These are phyloP conservation scores for Microtus montanus DNA, from an alignment of 2,113 vertebrate genomes.

Conservation along the genomic window DNA sequence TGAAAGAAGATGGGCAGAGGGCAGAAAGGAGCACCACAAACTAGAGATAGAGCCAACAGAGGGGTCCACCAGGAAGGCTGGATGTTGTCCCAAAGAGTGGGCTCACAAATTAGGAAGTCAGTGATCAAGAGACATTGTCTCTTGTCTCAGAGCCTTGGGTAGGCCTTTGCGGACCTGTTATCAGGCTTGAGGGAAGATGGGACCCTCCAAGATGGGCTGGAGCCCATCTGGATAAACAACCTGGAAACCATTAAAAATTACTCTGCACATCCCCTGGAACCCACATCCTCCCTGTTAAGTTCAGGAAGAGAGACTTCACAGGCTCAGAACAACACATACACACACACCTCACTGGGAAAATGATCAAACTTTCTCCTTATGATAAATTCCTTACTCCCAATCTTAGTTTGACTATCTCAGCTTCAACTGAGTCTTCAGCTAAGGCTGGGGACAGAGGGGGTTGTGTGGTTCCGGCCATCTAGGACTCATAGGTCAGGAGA, in stretches of 20 bases:
- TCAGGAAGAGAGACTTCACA: background rate
- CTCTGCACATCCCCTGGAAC: background rate
- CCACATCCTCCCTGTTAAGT: conserved; percentile 12
- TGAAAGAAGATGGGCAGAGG: background rate
- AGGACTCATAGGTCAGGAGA: conserved; percentile 1
- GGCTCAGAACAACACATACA: background rate
- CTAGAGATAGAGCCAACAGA: background rate
- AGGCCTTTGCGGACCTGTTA: conserved; percentile 1
- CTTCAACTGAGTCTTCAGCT: background rate
- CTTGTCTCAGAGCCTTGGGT: background rate
- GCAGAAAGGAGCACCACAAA: background rate
- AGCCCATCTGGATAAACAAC: conserved; percentile 8
- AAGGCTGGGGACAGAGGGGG: background rate
- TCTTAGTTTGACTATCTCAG: background rate
- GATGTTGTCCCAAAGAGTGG: background rate
- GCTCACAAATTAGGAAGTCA: conserved; percentile 11
- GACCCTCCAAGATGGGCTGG: background rate
- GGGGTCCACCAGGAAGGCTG: background rate
- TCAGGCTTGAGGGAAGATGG: background rate
- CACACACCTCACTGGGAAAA: background rate
- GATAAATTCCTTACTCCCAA: background rate
- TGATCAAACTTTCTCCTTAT: background rate
- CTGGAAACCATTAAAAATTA: conserved; percentile 40
- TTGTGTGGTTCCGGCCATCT: background rate
- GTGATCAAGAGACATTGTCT: background rate